Evolutionary conservation across 2,113 vertebrate species (phyloP).

Genomic region (Condylura cristata): DNA sequence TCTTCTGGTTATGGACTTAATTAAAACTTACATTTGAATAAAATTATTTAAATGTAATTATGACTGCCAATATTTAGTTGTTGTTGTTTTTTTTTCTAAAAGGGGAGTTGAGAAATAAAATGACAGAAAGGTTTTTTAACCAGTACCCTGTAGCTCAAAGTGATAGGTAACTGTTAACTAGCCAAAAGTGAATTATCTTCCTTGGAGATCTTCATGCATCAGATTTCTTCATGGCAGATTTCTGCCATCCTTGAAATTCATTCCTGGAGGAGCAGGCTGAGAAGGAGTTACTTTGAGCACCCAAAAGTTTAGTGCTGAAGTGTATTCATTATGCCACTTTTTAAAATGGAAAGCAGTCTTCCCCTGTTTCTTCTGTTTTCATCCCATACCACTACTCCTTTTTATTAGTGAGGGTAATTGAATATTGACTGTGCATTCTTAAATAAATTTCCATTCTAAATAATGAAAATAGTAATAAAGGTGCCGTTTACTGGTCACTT

Average conservation of each 20-base stretch:
- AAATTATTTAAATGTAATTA: conserved; percentile 29
- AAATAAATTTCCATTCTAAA: conserved; percentile 56
- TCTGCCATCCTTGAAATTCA: neutral
- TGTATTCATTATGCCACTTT: neutral
- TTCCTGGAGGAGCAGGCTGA: accelerated
- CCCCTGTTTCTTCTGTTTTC: neutral
- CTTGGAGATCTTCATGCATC: neutral
- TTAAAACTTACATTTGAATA: conserved; percentile 54
- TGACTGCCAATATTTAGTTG: neutral
- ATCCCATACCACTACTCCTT: neutral
- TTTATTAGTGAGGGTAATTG: conserved; percentile 50
- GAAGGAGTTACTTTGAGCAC: neutral
- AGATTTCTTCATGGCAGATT: neutral
- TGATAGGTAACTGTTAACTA: conserved; percentile 10
- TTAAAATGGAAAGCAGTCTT: neutral
- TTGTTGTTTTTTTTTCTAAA: neutral
- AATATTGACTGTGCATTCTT: conserved; percentile 22
- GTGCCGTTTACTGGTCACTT: conserved; percentile 31
- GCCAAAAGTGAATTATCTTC: neutral
- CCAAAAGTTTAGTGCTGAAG: neutral
- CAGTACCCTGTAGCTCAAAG: neutral
- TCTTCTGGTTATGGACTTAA: conserved; percentile 35
- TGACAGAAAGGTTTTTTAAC: neutral
- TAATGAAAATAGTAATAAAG: neutral
- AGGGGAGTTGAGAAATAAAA: neutral